phyloP scores from a whole-genome alignment of 1,140 invertebrate genomes.

The Drosophila parabipectinata region DNA sequence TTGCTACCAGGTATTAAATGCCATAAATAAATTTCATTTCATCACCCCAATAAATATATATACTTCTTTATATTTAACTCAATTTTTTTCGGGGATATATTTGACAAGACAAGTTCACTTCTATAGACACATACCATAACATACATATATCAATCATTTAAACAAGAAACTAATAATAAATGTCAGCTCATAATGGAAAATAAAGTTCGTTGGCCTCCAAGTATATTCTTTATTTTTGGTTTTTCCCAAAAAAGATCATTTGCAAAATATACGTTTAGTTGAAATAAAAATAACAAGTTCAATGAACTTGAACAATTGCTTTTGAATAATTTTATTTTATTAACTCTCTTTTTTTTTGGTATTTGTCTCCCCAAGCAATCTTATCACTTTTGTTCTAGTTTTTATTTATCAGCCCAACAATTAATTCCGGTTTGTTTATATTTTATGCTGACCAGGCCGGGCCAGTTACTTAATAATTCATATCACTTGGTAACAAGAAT shows the following conservation, averaged over 20 bases:
- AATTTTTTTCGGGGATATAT: neutral
- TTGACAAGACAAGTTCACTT: slow-evolving; percentile 4
- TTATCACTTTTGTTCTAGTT: slow-evolving; percentile 1
- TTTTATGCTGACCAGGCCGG: slow-evolving; percentile 11
- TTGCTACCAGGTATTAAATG: slow-evolving; percentile 2
- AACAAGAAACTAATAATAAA: slow-evolving; percentile 6
- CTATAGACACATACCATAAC: neutral
- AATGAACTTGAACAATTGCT: neutral
- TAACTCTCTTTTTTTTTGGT: neutral
- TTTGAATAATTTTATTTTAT: neutral
- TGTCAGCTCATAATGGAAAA: slow-evolving; percentile 3
- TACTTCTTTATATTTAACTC: neutral
- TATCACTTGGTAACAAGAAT: slow-evolving; percentile 9
- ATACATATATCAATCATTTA: slow-evolving; percentile 2
- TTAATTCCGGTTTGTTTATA: slow-evolving; percentile 42
- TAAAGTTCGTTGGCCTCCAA: neutral
- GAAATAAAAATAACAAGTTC: neutral
- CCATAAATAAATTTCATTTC: neutral
- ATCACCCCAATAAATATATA: neutral
- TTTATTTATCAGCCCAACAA: slow-evolving; percentile 10
- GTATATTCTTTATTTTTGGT: neutral
- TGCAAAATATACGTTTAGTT: neutral
- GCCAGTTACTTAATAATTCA: slow-evolving; percentile 40
- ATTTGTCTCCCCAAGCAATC: neutral
- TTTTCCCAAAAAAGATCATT: neutral